phyloP scores from a whole-genome alignment of 2,113 vertebrate genomes.

The Erpornis zantholeuca region DNA sequence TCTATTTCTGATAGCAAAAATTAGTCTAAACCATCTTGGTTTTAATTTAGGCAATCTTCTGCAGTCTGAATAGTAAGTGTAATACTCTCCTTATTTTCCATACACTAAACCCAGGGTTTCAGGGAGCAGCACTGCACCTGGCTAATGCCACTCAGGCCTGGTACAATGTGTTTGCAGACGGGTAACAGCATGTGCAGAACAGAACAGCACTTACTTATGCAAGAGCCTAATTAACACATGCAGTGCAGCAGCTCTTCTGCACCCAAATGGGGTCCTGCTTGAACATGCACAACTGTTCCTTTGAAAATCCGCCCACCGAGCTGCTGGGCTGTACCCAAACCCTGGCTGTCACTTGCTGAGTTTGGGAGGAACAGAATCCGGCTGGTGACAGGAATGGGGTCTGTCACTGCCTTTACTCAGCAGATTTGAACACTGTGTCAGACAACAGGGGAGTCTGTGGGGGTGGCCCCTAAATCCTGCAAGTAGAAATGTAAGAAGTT shows the following conservation, averaged over 20 bases:
- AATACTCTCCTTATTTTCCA: not conserved
- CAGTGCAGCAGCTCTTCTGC: not conserved
- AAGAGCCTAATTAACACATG: not conserved
- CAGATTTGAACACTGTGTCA: fast-evolving
- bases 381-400: not conserved
- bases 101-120: not conserved
- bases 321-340: not conserved
- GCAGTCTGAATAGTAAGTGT: not conserved
- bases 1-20: not conserved
- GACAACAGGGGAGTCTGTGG: not conserved
- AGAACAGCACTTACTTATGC: not conserved
- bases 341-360: not conserved
- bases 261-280: not conserved
- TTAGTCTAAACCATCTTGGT: not conserved
- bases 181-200: not conserved
- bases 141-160: not conserved
- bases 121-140: not conserved
- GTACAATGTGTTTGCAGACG: not conserved
- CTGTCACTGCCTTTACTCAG: not conserved
- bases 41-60: not conserved
- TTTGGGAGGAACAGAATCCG: not conserved
- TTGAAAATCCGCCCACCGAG: not conserved
- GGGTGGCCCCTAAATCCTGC: not conserved
- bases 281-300: not conserved
- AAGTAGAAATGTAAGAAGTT: not conserved